phyloP scores from a whole-genome alignment of 2,888 invertebrate species.

The Cephus sareptanus region DNA sequence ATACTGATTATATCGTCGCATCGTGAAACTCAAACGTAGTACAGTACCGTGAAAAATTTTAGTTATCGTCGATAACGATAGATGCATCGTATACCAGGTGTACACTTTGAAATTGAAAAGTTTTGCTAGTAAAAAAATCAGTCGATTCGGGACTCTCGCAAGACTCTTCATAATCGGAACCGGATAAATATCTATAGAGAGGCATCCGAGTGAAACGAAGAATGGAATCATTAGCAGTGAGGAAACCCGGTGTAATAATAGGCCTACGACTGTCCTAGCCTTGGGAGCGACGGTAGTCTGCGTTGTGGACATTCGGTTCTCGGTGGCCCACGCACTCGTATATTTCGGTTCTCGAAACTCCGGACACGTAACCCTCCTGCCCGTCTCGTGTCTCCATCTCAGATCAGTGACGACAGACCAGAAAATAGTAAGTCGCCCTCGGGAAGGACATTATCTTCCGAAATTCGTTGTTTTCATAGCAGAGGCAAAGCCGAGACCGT shows the following conservation, averaged over 20 bases:
- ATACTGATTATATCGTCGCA: neutral
- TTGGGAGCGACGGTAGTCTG: neutral
- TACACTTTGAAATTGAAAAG: neutral
- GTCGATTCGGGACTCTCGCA: neutral
- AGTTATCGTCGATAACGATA: neutral
- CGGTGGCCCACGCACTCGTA: constrained; percentile 20
- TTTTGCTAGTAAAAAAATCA: neutral
- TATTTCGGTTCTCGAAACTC: constrained; percentile 23
- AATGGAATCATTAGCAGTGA: neutral
- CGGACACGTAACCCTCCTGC: constrained; percentile 10
- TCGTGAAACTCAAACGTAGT: neutral
- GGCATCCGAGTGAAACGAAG: neutral
- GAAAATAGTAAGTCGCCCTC: constrained; percentile 31
- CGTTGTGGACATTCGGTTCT: constrained; percentile 5
- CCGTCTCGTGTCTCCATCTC: constrained; percentile 25
- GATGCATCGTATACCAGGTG: neutral
- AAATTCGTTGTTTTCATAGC: neutral
- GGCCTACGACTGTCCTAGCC: constrained; percentile 1
- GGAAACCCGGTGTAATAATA: neutral
- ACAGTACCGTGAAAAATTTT: neutral
- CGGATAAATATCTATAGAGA: neutral
- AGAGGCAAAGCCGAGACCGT: neutral
- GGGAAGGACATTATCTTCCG: constrained; percentile 2
- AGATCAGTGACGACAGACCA: constrained; percentile 30
- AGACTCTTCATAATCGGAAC: neutral